A percentile compares a stretch with the other conserved stretches of the same genome.
Evolutionary conservation across 2,113 vertebrate genomes (phyloP).

Genomic region (Lutjanus erythropterus): DNA sequence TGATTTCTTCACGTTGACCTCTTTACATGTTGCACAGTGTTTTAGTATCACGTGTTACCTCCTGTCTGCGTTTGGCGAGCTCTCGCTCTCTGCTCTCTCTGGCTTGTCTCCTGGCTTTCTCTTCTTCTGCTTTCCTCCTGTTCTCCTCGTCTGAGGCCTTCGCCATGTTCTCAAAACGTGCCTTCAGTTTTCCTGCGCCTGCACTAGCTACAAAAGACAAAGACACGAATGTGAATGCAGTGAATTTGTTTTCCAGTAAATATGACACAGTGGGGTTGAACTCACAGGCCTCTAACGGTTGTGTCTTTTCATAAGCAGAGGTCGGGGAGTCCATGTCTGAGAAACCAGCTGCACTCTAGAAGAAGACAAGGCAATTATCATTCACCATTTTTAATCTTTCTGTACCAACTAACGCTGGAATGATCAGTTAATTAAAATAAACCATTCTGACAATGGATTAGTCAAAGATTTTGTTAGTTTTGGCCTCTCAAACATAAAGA

Average conservation of each 20-base stretch:
- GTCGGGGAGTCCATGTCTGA: conserved; percentile 88
- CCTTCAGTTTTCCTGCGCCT: conserved; percentile 89
- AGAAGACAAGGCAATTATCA: not conserved
- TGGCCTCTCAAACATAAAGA: not conserved
- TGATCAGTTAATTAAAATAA: not conserved
- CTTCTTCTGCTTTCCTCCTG: conserved; percentile 85
- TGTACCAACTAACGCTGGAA: not conserved
- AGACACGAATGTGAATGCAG: not conserved
- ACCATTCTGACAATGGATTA: too few species aligned
- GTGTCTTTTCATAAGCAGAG: conserved; percentile 90
- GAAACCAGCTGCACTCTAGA: conserved; percentile 90
- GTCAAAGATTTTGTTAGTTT: too few species aligned
- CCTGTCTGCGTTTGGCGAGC: conserved; percentile 62
- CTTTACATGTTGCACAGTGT: not conserved
- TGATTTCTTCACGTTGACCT: not conserved
- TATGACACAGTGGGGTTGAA: conserved; percentile 14
- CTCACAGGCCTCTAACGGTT: conserved; percentile 91
- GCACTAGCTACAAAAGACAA: conserved; percentile 68
- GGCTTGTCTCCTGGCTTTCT: conserved; percentile 81
- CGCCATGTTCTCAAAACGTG: conserved; percentile 92
- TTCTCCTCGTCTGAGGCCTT: conserved; percentile 87
- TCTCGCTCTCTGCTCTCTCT: conserved; percentile 84
- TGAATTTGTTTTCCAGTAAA: not conserved
- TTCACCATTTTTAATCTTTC: not conserved
- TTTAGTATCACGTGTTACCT: conserved; percentile 62